Evolutionary conservation across 2,888 invertebrate species (phyloP).

Genomic region (Xanthia togata): DNA sequence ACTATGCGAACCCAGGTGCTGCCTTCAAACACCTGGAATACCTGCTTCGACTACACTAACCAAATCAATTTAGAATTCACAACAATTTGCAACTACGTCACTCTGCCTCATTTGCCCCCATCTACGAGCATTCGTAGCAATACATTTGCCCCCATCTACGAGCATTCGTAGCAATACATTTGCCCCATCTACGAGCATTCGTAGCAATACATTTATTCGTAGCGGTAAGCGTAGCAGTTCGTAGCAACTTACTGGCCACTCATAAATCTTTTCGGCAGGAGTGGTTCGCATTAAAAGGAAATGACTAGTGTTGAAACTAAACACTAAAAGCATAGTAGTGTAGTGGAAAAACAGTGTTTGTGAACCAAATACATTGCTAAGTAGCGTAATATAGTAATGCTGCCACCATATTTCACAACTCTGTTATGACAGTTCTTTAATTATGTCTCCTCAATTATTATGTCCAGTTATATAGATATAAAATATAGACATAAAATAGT

Average conservation of each 20-base stretch:
- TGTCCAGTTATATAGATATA: too few species aligned
- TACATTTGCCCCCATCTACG: too few species aligned
- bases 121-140: constrained; percentile 46
- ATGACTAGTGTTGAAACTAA: constrained; percentile 55
- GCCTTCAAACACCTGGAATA: constrained; percentile 67
- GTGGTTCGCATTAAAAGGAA: constrained; percentile 58
- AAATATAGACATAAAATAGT: too few species aligned
- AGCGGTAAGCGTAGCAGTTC: constrained; percentile 64
- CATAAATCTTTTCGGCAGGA: constrained; percentile 61
- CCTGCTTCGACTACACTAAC: constrained; percentile 60
- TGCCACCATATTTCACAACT: constrained; percentile 25
- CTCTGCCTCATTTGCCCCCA: constrained; percentile 44
- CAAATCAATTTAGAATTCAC: constrained; percentile 61
- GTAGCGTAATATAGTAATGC: not conserved
- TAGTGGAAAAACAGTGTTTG: constrained; percentile 30
- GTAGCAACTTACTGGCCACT: constrained; percentile 64
- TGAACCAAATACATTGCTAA: constrained; percentile 21
- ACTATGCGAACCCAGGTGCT: constrained; percentile 65
- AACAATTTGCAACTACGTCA: constrained; percentile 65
- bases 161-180: constrained; percentile 65
- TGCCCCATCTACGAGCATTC: constrained; percentile 36
- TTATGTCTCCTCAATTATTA: not conserved
- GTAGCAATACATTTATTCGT: constrained; percentile 61
- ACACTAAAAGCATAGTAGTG: constrained; percentile 49
- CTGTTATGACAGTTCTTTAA: not conserved